Base-by-base conservation (phyloP, 2,797 vertebrate genomes). In the Aplochiton taeniatus region DNA sequence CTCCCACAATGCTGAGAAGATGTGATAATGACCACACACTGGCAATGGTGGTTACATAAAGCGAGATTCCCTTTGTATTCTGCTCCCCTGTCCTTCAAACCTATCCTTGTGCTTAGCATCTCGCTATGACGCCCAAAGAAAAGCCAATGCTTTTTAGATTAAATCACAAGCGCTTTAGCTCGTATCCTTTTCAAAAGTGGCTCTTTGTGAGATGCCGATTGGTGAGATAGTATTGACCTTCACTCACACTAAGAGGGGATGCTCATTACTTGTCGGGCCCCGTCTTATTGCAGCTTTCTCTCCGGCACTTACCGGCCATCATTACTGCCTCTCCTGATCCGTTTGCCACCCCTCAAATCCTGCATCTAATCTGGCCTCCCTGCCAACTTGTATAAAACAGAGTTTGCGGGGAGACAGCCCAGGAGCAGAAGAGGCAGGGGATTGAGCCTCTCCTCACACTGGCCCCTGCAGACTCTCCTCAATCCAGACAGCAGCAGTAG, bases 141-240 rank as follows among this genome's bases (percentile, higher is more conserved):
- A 78, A 69, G 69, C 10, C 63, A 31, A 19, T 48, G 66, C 69
- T 70, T 82, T 77, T 83, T 78, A 78, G 72, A 85, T 83, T 68
- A 82, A 69, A 77, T 56, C 67, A 46, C 14, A 61, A 51, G 19
- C 80, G 76, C 79, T 79, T 84, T 80, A 79, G 41, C 59, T 69
- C 44, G 50, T 49, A 60, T 61, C 50, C 63, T 73, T 61, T 72
- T 58, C 56, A 63, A 50, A 49, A 31, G 69, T 50, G 65, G 17
- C 62, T 53, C 53, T 54, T 19, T n/a, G 14, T 41, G 11, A 61
- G 47, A 48, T 13, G n/a, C 17, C 47, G 68, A 65, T 60, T 41
- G 48, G 64, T 72, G 70, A 67, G 69, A 70, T 64, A n/a, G 63
- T 45, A 49, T 50, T 81, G 81, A 84, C 85, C 83, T 87, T 85